Evolutionary conservation across 2,797 vertebrate genomes (phyloP).

Genomic region (Spea hammondii): DNA sequence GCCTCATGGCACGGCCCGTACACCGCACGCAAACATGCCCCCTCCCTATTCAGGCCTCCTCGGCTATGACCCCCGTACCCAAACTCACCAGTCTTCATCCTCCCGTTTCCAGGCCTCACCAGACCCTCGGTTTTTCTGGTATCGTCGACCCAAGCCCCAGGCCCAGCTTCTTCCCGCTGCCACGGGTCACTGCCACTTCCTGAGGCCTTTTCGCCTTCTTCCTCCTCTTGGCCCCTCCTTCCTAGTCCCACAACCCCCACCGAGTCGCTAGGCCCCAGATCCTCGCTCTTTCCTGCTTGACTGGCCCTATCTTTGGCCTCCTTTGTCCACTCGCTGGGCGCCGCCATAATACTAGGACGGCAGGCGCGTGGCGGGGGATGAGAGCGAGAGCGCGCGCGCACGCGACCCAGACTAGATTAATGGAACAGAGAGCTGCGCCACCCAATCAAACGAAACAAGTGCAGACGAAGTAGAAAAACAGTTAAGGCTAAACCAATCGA

Average conservation of each 20-base stretch:
- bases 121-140: not conserved
- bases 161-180: slow-evolving; percentile 57
- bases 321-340: slow-evolving; percentile 43
- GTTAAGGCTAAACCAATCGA: slow-evolving; percentile 7
- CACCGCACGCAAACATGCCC: not conserved
- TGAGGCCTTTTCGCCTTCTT: slow-evolving; percentile 59
- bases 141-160: slow-evolving; percentile 43
- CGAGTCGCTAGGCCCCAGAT: slow-evolving; percentile 13
- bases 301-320: slow-evolving; percentile 20
- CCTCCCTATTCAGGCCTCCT: not conserved
- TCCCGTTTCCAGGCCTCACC: not conserved
- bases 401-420: not conserved
- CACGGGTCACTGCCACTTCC: slow-evolving; percentile 56
- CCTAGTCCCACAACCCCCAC: slow-evolving; percentile 54
- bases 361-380: not conserved
- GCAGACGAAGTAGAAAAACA: not conserved
- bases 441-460: slow-evolving; percentile 19
- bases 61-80: not conserved
- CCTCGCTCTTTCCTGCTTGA: slow-evolving; percentile 2
- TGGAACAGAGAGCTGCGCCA: slow-evolving; percentile 8
- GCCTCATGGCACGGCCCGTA: no score
- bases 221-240: slow-evolving; percentile 64
- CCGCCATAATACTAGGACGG: slow-evolving; percentile 22
- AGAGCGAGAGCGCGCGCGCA: not conserved
- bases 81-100: not conserved